These are phyloP conservation scores for Malthinus flaveolus DNA, from an alignment of 2,888 invertebrate genomes.

Conservation along the genomic window DNA sequence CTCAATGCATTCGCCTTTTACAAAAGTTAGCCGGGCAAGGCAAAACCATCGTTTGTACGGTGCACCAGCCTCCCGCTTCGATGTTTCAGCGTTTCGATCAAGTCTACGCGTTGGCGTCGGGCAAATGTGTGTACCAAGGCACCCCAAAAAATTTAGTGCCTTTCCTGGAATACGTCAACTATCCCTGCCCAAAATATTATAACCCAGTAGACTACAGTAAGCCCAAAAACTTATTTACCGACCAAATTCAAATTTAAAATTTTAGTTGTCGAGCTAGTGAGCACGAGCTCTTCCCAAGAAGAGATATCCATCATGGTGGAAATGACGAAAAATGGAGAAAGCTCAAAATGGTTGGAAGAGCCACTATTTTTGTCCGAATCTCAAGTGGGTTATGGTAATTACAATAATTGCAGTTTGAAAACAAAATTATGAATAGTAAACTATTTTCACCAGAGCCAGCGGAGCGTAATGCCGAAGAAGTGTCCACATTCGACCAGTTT, in stretches of 20 bases:
- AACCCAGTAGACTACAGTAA: constrained; percentile 95
- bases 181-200: constrained; percentile 88
- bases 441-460: no score
- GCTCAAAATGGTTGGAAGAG: constrained; percentile 70
- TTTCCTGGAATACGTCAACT: constrained; percentile 73
- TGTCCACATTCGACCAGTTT: constrained; percentile 69
- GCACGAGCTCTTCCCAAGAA: constrained; percentile 86
- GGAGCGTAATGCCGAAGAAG: no score
- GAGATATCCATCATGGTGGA: constrained; percentile 69
- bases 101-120: constrained; percentile 84
- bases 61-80: constrained; percentile 92
- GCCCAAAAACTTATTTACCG: background rate
- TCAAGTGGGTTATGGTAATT: background rate
- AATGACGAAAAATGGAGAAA: constrained; percentile 72
- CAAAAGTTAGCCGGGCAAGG: constrained; percentile 80
- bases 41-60: constrained; percentile 90
- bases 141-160: constrained; percentile 71
- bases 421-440: no score
- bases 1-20: constrained; percentile 80
- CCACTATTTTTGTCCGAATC: constrained; percentile 44
- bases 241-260: constrained; percentile 20
- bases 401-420: background rate
- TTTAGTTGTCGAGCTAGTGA: constrained; percentile 89
- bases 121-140: constrained; percentile 88
- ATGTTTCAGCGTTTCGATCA: constrained; percentile 90